Conservation (phyloP, 2,113 vertebrate genomes). For the Caloenas nicobarica region DNA sequence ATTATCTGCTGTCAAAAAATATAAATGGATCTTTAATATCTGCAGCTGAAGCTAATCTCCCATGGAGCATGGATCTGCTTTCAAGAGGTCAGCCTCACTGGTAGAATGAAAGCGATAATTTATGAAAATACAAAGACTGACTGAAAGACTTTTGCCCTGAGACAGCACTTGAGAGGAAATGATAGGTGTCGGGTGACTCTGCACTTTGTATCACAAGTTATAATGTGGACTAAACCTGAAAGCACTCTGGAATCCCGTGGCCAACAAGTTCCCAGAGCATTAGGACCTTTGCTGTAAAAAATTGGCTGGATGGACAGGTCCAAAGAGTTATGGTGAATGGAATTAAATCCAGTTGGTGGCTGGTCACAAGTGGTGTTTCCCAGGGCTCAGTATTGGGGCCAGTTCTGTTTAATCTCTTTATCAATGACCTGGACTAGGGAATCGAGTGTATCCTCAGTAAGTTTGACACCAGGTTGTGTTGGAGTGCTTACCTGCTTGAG, state of each 20-base stretch:
- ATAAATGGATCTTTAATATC: not conserved
- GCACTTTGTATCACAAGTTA: not conserved
- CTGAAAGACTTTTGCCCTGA: not conserved
- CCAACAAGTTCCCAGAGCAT: not conserved
- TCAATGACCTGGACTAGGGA: too few relatives aligned
- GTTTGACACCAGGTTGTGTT: too few relatives aligned
- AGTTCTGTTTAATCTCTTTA: too few relatives aligned
- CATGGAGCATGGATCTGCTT: not conserved
- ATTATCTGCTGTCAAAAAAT: not conserved
- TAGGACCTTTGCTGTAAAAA: not conserved
- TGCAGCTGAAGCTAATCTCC: not conserved
- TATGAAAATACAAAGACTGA: not conserved
- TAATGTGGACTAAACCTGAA: not conserved
- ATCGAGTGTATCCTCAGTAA: too few relatives aligned
- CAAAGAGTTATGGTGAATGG: too few relatives aligned
- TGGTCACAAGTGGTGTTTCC: too few relatives aligned
- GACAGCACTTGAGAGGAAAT: not conserved
- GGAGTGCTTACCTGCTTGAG: too few relatives aligned
- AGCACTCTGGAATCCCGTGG: not conserved
- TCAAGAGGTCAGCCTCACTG: not conserved
- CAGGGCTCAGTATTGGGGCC: too few relatives aligned
- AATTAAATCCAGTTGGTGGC: too few relatives aligned
- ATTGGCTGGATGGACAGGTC: too few relatives aligned
- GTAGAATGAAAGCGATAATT: not conserved
- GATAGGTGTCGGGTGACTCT: not conserved